Evolutionary conservation across 1,140 invertebrate genomes (phyloP).

Genomic region (Idris sp.): DNA sequence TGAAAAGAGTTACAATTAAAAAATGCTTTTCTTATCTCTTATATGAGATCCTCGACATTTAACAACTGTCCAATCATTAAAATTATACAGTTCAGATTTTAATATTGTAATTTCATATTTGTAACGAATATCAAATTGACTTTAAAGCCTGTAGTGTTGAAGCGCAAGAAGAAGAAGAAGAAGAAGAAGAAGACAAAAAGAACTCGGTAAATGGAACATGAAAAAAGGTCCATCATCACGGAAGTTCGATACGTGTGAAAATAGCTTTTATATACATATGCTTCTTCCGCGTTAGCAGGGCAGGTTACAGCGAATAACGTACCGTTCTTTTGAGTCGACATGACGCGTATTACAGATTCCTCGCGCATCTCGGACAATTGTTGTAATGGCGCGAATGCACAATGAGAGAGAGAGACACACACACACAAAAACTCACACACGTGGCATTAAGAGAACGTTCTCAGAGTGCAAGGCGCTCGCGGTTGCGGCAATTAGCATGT

Average conservation of each 20-base stretch:
- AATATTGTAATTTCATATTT: no score
- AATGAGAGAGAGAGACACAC: no score
- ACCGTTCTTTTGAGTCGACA: slow-evolving; percentile 37
- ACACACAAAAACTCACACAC: no score
- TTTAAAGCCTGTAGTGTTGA: no score
- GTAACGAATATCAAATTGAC: no score
- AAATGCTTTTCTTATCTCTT: no score
- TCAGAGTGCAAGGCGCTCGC: slow-evolving; percentile 48
- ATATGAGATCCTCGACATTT: no score
- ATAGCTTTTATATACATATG: slow-evolving; percentile 17
- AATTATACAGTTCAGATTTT: no score
- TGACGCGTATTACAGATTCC: slow-evolving; percentile 59
- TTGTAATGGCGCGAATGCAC: slow-evolving; percentile 50
- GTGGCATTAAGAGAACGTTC: slow-evolving; percentile 53
- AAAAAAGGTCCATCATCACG: slow-evolving; percentile 5
- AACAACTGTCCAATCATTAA: no score
- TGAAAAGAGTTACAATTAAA: not conserved
- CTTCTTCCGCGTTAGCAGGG: slow-evolving; percentile 43
- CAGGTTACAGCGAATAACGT: slow-evolving; percentile 33
- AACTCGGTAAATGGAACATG: no score
- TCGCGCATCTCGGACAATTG: slow-evolving; percentile 46
- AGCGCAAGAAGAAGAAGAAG: no score
- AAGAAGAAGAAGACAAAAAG: no score
- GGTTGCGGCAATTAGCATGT: slow-evolving; percentile 60
- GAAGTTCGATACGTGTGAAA: slow-evolving; percentile 45